These are phyloP conservation scores for human (Homo sapiens) DNA, from an alignment of 2,113 vertebrate genomes.

Conservation along the genomic window GRCh38 chr2:54401001-54401500, in stretches of 20 bases:
- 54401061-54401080: background rate
- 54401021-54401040: background rate
- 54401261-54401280: background rate
- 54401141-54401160: background rate
- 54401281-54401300: background rate
- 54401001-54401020: background rate
- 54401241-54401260: background rate
- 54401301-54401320: background rate
- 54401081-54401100: background rate
- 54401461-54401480: background rate
- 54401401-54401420: background rate
- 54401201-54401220: background rate
- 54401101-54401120: background rate
- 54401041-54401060: background rate
- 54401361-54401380: background rate
- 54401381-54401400: background rate
- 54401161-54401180: background rate
- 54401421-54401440: background rate
- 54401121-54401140: background rate
- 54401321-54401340: background rate
- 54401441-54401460: background rate
- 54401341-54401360: background rate
- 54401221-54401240: background rate
- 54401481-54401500: conserved; percentile 51
- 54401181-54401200: background rate